phyloP scores from a whole-genome alignment of 2,888 invertebrate species.

The Homarus gammarus region DNA sequence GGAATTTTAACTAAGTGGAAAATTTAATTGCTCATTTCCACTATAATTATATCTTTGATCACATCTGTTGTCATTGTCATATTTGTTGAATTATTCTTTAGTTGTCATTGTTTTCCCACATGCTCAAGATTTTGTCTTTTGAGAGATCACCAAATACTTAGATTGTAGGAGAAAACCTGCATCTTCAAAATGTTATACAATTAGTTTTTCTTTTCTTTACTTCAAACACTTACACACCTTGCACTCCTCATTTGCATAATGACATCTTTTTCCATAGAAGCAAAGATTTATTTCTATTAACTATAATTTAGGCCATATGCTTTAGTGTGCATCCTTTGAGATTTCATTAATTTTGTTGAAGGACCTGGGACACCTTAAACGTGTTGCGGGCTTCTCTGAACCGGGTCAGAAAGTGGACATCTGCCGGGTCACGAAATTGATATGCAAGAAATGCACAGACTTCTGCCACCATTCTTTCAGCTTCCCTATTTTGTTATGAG shows the following conservation, averaged over 20 bases:
- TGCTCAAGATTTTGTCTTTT: conserved; percentile 13
- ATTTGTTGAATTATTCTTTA: not conserved
- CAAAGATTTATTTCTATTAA: conserved; percentile 13
- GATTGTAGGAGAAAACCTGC: not conserved
- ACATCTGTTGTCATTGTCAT: conserved; percentile 16
- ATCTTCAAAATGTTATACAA: not conserved
- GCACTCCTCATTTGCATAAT: not conserved
- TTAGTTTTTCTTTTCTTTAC: conserved; percentile 6
- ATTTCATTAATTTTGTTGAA: conserved; percentile 56
- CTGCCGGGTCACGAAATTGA: conserved; percentile 56
- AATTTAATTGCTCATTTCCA: not conserved
- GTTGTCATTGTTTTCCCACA: not conserved
- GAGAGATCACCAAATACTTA: conserved; percentile 3
- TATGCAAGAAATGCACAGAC: conserved; percentile 52
- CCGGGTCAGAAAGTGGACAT: conserved; percentile 63
- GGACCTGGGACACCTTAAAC: conserved; percentile 64
- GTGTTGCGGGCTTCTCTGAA: conserved; percentile 63
- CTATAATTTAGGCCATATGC: conserved; percentile 34
- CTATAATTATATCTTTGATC: not conserved
- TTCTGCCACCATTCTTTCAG: conserved; percentile 37
- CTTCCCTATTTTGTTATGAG: conserved; percentile 36
- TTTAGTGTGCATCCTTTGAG: conserved; percentile 54
- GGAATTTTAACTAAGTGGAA: not conserved
- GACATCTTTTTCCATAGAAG: conserved; percentile 10
- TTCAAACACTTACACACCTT: conserved; percentile 1